phyloP scores from a whole-genome alignment of 2,888 invertebrate genomes.

The Lottia scabra region DNA sequence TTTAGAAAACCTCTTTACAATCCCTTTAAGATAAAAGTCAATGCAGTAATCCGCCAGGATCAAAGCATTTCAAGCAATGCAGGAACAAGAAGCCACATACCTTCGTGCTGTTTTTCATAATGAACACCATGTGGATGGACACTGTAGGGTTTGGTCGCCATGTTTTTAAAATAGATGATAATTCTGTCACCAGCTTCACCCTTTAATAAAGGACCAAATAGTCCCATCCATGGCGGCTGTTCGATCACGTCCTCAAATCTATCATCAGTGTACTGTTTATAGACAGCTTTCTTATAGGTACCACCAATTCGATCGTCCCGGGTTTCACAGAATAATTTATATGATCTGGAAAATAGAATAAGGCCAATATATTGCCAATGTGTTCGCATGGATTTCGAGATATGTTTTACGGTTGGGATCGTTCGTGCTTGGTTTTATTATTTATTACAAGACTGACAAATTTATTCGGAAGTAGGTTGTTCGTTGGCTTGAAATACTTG shows the following conservation, averaged over 20 bases:
- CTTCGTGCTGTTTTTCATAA: constrained; percentile 45
- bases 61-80: too few relatives aligned
- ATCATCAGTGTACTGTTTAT: constrained; percentile 38
- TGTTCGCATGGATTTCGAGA: too few relatives aligned
- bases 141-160: constrained; percentile 34
- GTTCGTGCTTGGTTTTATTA: too few relatives aligned
- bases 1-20: too few relatives aligned
- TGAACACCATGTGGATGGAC: constrained; percentile 51
- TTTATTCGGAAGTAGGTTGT: too few relatives aligned
- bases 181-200: constrained; percentile 56
- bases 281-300: constrained; percentile 41
- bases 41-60: too few relatives aligned
- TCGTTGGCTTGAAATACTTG: too few relatives aligned
- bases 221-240: constrained; percentile 35
- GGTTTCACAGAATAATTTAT: constrained; percentile 27
- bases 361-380: too few relatives aligned
- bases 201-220: constrained; percentile 51
- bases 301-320: constrained; percentile 33
- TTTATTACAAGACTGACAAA: too few relatives aligned
- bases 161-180: constrained; percentile 42
- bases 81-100: background rate
- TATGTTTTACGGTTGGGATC: too few relatives aligned
- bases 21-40: too few relatives aligned
- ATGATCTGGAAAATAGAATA: constrained; percentile 28
- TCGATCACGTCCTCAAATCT: constrained; percentile 28